Percentiles rank a stretch among this genome's conserved stretches.
Conservation (phyloP, 2,113 vertebrate genomes). For the Nibea coibor region DNA sequence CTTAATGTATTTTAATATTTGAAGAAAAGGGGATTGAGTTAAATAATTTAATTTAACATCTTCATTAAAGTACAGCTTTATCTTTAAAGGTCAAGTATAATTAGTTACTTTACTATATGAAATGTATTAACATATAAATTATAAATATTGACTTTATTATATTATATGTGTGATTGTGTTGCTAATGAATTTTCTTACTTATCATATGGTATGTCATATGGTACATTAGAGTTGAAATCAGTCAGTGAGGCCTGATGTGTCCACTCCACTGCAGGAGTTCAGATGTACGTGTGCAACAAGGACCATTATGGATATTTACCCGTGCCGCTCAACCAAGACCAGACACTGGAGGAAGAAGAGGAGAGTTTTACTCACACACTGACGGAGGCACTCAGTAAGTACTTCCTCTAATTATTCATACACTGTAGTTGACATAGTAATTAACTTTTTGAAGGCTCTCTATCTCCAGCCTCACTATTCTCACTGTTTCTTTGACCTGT, state of each 20-base stretch:
- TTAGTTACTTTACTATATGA: neutral
- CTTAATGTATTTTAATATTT: too few relatives aligned
- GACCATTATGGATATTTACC: conserved; percentile 90
- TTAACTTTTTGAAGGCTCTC: neutral
- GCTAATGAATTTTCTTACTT: neutral
- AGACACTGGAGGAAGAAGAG: conserved; percentile 86
- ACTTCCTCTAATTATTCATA: neutral
- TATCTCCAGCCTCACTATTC: neutral
- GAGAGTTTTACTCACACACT: conserved; percentile 88
- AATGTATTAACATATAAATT: neutral
- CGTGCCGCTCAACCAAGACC: conserved; percentile 86
- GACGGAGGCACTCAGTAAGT: conserved; percentile 91
- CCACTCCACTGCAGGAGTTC: conserved; percentile 68
- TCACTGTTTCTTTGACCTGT: neutral
- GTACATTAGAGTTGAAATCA: neutral
- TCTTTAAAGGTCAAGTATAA: neutral
- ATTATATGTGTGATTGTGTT: too few relatives aligned
- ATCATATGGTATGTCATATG: neutral
- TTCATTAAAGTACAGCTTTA: neutral
- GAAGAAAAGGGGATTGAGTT: too few relatives aligned
- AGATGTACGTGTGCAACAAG: conserved; percentile 91
- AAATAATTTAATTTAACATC: too few relatives aligned
- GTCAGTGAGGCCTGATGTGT: neutral
- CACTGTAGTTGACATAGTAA: neutral
- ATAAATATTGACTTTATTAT: too few relatives aligned